These are phyloP conservation scores for Synodontis membranacea DNA, from an alignment of 2,113 vertebrate species.

Conservation along the genomic window DNA sequence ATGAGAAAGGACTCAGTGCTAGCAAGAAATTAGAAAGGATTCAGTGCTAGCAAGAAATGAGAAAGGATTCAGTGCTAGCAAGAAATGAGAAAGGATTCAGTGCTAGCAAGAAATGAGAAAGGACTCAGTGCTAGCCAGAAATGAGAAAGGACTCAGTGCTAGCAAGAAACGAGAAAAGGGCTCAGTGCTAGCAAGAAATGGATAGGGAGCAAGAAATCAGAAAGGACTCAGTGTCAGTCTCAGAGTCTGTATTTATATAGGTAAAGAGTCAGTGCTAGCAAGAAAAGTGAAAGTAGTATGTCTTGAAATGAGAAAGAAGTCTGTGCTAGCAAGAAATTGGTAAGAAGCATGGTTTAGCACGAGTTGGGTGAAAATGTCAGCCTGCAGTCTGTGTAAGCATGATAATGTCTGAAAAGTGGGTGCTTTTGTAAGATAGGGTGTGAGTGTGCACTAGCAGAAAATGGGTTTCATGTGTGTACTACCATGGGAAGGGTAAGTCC, in stretches of 20 bases:
- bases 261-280: background rate
- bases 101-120: background rate
- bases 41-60: background rate
- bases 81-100: background rate
- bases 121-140: background rate
- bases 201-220: background rate
- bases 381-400: background rate
- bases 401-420: too few species aligned
- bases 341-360: background rate
- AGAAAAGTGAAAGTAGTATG: background rate
- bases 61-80: background rate
- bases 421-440: too few species aligned
- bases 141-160: background rate
- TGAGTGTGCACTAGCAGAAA: background rate
- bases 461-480: background rate
- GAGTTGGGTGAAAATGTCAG: too few species aligned
- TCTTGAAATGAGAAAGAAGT: background rate
- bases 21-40: background rate
- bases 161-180: background rate
- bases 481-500: background rate
- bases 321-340: background rate
- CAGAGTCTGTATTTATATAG: too few species aligned
- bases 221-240: too few species aligned
- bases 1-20: background rate
- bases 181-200: background rate